A percentile compares a stretch with the other conserved stretches of the same genome.
These are phyloP conservation scores for Vireo griseus DNA, from an alignment of 2,797 vertebrate species.

Conservation along the genomic window DNA sequence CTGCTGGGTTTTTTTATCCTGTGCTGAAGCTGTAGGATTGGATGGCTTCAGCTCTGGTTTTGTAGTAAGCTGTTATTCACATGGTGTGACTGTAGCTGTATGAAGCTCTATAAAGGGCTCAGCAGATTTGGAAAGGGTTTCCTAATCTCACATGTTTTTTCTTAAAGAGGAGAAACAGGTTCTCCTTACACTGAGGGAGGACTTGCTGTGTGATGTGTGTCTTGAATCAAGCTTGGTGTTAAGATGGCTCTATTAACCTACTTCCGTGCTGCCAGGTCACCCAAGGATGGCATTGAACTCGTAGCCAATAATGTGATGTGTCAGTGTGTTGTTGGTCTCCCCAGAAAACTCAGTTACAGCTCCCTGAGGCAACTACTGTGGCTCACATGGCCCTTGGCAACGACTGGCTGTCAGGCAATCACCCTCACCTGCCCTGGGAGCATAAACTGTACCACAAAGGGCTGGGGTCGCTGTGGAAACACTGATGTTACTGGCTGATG, in stretches of 20 bases:
- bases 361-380: background rate
- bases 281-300: background rate
- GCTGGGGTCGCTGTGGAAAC: background rate
- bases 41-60: background rate
- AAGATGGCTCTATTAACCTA: accelerated
- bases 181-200: background rate
- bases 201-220: accelerated
- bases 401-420: background rate
- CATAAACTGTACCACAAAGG: accelerated
- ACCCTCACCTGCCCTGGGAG: background rate
- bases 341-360: background rate
- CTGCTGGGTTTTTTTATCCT: background rate
- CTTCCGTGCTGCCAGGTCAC: background rate
- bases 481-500: background rate
- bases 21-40: background rate
- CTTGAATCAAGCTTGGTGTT: background rate
- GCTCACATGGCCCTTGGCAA: background rate
- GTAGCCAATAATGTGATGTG: accelerated
- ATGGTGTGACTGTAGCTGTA: background rate
- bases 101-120: background rate
- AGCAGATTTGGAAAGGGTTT: background rate
- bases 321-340: background rate
- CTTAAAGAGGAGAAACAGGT: background rate
- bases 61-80: background rate
- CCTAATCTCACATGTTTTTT: background rate